These are phyloP conservation scores for Macroramphosus scolopax DNA, from an alignment of 2,797 vertebrate species.

Conservation along the genomic window DNA sequence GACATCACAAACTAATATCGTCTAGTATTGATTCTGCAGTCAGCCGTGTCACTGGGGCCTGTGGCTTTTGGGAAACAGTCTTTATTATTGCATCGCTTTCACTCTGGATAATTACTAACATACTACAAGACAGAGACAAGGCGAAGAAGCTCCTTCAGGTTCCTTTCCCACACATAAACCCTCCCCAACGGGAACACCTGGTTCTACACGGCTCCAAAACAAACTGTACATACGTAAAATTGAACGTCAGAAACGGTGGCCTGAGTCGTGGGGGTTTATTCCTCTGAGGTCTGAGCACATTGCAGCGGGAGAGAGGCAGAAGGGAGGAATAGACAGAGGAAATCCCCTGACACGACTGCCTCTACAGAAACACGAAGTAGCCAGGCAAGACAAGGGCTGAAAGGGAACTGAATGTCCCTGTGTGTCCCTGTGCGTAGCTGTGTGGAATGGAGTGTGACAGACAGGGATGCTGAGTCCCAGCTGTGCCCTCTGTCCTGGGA, in stretches of 20 bases:
- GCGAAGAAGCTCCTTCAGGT: background rate
- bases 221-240: conserved; percentile 8
- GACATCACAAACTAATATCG: conserved; percentile 19
- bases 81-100: no score
- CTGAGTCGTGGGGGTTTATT: conserved; percentile 23
- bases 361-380: conserved; percentile 44
- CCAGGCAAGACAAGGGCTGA: conserved; percentile 42
- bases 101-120: no score
- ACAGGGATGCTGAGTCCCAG: conserved; percentile 63
- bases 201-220: background rate
- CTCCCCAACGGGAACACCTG: background rate
- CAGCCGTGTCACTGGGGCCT: conserved; percentile 10
- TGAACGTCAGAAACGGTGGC: conserved; percentile 25
- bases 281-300: conserved; percentile 35
- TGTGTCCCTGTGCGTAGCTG: conserved; percentile 60
- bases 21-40: conserved; percentile 15
- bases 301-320: conserved; percentile 25
- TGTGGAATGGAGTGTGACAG: conserved; percentile 72
- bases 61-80: no score
- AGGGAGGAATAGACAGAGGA: conserved; percentile 35
- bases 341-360: conserved; percentile 54
- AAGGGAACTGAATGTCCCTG: conserved; percentile 57
- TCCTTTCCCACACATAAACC: background rate
- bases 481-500: conserved; percentile 72
- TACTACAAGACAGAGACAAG: background rate